Evolutionary conservation across 2,113 vertebrate species (phyloP).

Genomic region (Tragulus kanchil): DNA sequence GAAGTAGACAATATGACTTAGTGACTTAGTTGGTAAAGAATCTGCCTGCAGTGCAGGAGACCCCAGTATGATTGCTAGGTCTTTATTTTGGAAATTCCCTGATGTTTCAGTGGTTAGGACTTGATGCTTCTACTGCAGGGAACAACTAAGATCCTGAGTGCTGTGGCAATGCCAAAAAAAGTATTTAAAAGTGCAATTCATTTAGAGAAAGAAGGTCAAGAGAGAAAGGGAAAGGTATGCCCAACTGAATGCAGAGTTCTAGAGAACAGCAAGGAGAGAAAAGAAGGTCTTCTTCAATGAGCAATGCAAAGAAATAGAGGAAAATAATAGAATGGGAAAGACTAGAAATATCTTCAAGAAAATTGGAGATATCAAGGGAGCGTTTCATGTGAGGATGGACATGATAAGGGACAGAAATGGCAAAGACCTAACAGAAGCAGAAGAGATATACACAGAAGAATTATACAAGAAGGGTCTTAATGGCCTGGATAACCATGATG

Average conservation of each 20-base stretch:
- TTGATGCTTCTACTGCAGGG: no score
- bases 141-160: no score
- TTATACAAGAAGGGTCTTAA: neutral
- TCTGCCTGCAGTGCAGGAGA: no score
- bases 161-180: no score
- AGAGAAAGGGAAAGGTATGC: neutral
- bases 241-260: neutral
- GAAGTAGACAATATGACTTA: no score
- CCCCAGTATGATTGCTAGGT: no score
- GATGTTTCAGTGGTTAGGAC: no score
- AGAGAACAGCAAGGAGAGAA: neutral
- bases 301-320: neutral
- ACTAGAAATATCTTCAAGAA: neutral
- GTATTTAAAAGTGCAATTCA: no score
- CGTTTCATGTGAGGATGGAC: neutral
- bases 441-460: neutral
- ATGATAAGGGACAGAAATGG: neutral
- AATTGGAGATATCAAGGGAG: neutral
- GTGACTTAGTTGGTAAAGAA: no score
- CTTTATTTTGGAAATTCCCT: no score
- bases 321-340: neutral
- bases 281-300: neutral
- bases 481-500: neutral
- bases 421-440: neutral
- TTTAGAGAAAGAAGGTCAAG: no score